Base-by-base conservation (phyloP, 1,140 invertebrate species). In the Lordiphosa mommai region DNA sequence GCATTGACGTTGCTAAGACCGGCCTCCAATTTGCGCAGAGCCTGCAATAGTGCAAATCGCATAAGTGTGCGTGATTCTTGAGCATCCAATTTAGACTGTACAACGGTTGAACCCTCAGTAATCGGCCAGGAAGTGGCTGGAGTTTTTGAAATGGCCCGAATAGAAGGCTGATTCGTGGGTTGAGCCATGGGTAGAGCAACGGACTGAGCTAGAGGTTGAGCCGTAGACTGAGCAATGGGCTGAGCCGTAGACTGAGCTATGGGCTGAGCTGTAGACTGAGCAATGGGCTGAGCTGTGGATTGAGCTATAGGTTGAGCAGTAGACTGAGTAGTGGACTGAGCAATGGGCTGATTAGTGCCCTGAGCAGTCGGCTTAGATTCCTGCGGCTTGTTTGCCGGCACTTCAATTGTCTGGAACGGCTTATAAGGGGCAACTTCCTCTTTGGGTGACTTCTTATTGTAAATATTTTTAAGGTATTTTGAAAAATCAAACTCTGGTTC, bases 401-500 rank as follows among this genome's bases (percentile, higher is more conserved):
- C 53, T 8, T 65, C 37, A 8, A 72, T 65, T 3, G 44, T 66
- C 27, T 5, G 46, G 5, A 72, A 72, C 4, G 68, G 68, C 2
- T 14, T 59, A 7, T 72, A 65, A 1, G 23, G 16, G 5, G 38
- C 41, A 8, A 70, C 46, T 1, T 9, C 2, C 16, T 66, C 51
- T 4, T 14, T 13, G 3, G 27, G n/a, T 4, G 27, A 10, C n/a
- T 8, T 3, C 1, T 0, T 13, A 3, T 7, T 13, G n/a, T 23
- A 7, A 27, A 23, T 1, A 23, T 2, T 23, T 1, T 4, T 1
- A 5, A 47, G n/a, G 30, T 33, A 47, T 16, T 47, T 17, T 6
- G 2, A 3, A 6, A n/a, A 47, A n/a, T 33, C 4, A 1, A 2
- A 3, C 1, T 3, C 4, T 6, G 12, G n/a, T 3, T 13, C 34